These are phyloP conservation scores for Phycodurus eques DNA, from an alignment of 2,113 vertebrate genomes.

Conservation along the genomic window DNA sequence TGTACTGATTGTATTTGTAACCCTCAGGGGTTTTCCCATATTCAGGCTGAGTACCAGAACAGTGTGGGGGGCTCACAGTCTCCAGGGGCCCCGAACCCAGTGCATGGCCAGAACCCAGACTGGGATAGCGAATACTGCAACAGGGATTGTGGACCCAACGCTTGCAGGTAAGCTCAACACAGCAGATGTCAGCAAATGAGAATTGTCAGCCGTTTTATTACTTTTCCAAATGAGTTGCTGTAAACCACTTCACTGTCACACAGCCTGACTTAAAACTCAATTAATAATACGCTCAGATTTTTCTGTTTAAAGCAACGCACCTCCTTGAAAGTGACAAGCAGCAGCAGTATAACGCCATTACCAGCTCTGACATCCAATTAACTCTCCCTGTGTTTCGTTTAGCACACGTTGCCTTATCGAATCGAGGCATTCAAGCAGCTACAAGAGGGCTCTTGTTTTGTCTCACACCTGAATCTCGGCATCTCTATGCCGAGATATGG, in stretches of 20 bases:
- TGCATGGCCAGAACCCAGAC: constrained; percentile 81
- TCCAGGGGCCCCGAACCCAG: constrained; percentile 84
- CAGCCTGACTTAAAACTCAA: constrained; percentile 44
- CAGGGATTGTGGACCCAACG: constrained; percentile 92
- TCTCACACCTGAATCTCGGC: constrained; percentile 48
- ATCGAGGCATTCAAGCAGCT: constrained; percentile 46
- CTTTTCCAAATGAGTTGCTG: constrained; percentile 55
- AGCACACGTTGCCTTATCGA: constrained; percentile 56
- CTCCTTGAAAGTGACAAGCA: constrained; percentile 64
- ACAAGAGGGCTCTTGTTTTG: constrained; percentile 37
- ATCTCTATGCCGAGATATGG: constrained; percentile 31
- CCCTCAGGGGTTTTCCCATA: constrained; percentile 89
- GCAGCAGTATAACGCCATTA: constrained; percentile 61
- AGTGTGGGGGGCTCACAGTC: constrained; percentile 89
- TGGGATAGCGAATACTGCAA: constrained; percentile 94
- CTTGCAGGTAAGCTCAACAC: constrained; percentile 84
- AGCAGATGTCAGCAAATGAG: constrained; percentile 2
- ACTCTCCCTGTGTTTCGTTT: constrained; percentile 53
- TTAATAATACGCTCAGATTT: constrained; percentile 59
- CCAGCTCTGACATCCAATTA: constrained; percentile 68
- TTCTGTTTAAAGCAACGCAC: constrained; percentile 49
- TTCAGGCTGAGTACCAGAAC: constrained; percentile 90
- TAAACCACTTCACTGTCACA: constrained; percentile 55
- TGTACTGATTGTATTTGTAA: background rate
- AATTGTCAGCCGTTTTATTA: constrained; percentile 43